Conservation (phyloP, 2,888 invertebrate species). For the Amiota mariae region DNA sequence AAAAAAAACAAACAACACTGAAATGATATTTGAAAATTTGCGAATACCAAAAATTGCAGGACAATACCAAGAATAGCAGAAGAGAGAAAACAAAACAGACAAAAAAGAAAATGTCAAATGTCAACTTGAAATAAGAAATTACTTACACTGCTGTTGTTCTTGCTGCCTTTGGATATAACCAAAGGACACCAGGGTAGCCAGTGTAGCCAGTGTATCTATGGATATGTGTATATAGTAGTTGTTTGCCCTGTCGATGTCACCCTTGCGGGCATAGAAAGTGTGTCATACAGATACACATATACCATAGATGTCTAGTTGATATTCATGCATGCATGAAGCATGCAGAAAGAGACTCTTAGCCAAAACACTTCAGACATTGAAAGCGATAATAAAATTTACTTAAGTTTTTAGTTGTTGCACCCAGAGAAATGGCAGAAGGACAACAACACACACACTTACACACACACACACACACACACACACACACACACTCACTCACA, state of each 20-base stretch:
- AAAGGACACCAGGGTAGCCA: not conserved
- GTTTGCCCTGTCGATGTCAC: not conserved
- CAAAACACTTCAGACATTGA: constrained; percentile 7
- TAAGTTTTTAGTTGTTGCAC: not conserved
- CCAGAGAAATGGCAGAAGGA: no score
- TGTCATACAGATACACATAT: not conserved
- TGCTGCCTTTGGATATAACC: not conserved
- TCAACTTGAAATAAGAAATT: constrained; percentile 13
- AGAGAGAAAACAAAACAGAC: no score
- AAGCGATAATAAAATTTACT: not conserved
- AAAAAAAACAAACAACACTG: no score
- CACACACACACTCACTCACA: no score
- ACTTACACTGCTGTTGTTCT: not conserved
- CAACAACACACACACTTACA: no score
- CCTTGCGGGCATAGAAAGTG: constrained; percentile 1
- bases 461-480: no score
- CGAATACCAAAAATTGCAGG: no score
- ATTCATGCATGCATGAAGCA: not conserved
- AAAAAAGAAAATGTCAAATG: constrained; percentile 13
- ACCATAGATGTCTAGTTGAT: not conserved
- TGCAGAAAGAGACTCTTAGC: not conserved
- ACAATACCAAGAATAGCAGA: no score
- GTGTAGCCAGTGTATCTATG: not conserved
- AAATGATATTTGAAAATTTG: no score
- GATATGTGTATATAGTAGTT: not conserved